Conservation (phyloP, 2,113 vertebrate genomes). For the Caranx melampygus region DNA sequence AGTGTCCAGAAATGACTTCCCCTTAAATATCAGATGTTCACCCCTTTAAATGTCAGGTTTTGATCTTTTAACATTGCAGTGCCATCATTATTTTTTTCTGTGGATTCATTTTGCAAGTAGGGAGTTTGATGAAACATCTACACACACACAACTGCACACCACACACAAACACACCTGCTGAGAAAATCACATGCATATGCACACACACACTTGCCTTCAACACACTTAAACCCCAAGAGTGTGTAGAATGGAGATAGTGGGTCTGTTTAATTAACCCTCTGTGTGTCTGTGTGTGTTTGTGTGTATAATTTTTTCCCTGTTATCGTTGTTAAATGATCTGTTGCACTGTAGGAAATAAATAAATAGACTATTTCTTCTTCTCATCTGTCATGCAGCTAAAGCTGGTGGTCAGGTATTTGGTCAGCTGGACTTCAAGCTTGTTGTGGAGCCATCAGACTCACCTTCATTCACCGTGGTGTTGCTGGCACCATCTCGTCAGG, state of each 20-base stretch:
- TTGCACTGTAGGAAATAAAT: neutral
- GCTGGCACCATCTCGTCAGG: slow-evolving; percentile 93
- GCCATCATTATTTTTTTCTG: slow-evolving; percentile 24
- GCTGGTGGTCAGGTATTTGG: slow-evolving; percentile 93
- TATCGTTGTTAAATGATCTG: neutral
- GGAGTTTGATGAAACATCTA: slow-evolving; percentile 21
- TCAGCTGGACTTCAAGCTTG: slow-evolving; percentile 97
- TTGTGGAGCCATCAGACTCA: slow-evolving; percentile 90
- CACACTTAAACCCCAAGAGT: slow-evolving; percentile 28
- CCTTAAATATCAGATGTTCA: slow-evolving; percentile 75
- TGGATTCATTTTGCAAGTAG: slow-evolving; percentile 14
- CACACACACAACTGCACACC: neutral
- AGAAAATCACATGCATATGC: slow-evolving; percentile 2
- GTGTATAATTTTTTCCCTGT: neutral
- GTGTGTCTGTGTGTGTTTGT: slow-evolving; percentile 6
- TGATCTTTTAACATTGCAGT: slow-evolving; percentile 69
- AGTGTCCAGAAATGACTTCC: slow-evolving; percentile 60
- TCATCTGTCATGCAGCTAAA: slow-evolving; percentile 85
- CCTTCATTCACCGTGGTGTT: slow-evolving; percentile 94
- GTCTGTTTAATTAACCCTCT: slow-evolving; percentile 56
- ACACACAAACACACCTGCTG: slow-evolving; percentile 2
- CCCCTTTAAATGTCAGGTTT: slow-evolving; percentile 76
- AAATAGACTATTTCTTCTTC: neutral
- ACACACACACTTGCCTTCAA: slow-evolving; percentile 7
- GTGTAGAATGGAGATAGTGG: slow-evolving; percentile 24